A percentile compares a stretch with the other conserved stretches of the same genome.
phyloP scores from a whole-genome alignment of 2,888 invertebrate species.

The Hyppa rectilinea region DNA sequence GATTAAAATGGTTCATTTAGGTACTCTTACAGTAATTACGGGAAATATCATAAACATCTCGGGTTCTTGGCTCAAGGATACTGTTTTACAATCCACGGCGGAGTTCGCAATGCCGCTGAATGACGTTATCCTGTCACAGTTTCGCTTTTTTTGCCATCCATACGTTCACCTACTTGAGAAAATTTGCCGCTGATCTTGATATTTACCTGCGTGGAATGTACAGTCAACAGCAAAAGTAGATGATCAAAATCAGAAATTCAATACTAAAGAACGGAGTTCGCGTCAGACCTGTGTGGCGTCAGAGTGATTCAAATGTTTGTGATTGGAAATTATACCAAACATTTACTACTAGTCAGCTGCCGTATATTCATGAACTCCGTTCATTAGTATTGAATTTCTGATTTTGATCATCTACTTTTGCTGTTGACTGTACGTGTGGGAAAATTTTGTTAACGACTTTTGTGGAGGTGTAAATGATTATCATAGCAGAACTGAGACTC shows the following conservation, averaged over 20 bases:
- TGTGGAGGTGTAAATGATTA: conserved; percentile 52
- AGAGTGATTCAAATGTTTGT: too few relatives aligned
- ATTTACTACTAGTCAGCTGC: too few relatives aligned
- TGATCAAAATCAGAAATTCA: too few relatives aligned
- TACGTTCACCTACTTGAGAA: conserved; percentile 57
- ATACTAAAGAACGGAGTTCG: too few relatives aligned
- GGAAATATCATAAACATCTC: conserved; percentile 86
- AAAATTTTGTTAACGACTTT: conserved; percentile 51
- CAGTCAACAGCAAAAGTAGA: too few relatives aligned
- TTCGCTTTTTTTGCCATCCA: conserved; percentile 71
- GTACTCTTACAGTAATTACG: conserved; percentile 86
- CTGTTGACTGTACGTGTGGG: too few relatives aligned
- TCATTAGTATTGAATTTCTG: too few relatives aligned
- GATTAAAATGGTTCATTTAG: conserved; percentile 78
- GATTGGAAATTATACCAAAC: too few relatives aligned
- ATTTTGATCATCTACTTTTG: too few relatives aligned
- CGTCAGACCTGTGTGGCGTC: too few relatives aligned
- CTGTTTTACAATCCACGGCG: conserved; percentile 73
- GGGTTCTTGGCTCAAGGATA: conserved; percentile 74
- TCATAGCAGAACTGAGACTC: conserved; percentile 3
- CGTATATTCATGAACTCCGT: too few relatives aligned
- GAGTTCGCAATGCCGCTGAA: conserved; percentile 73
- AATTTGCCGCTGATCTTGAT: conserved; percentile 62
- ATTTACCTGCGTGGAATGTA: conserved; percentile 50
- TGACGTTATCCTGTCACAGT: conserved; percentile 81